These are phyloP conservation scores for Gallinago media DNA, from an alignment of 2,113 vertebrate genomes.

Conservation along the genomic window DNA sequence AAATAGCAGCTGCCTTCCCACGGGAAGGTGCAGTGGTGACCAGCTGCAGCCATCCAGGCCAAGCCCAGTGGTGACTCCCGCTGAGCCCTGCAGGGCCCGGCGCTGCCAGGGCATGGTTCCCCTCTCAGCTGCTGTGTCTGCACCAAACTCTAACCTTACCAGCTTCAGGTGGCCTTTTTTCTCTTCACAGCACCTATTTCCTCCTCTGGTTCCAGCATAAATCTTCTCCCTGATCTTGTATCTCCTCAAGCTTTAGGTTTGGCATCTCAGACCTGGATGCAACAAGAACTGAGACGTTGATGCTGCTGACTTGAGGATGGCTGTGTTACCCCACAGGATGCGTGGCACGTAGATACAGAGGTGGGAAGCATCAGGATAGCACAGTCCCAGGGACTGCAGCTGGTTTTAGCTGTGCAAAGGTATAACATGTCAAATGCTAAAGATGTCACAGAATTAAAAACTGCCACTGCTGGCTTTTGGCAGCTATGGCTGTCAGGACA, in stretches of 20 bases:
- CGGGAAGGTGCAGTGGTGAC: neutral
- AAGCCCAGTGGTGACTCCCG: rapidly evolving
- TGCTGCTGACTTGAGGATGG: neutral
- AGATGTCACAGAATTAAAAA: neutral
- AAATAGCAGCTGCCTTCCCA: neutral
- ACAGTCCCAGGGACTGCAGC: neutral
- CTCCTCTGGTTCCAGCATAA: neutral
- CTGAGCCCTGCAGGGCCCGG: neutral
- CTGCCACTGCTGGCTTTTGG: neutral
- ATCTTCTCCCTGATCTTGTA: neutral
- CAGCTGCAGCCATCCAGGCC: neutral
- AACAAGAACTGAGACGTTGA: neutral
- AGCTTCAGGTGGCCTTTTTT: neutral
- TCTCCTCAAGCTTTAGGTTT: neutral
- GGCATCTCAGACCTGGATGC: neutral
- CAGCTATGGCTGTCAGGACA: neutral
- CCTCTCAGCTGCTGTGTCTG: neutral
- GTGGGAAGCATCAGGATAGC: neutral
- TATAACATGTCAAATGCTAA: neutral
- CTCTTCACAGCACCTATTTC: neutral
- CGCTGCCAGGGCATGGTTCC: rapidly evolving
- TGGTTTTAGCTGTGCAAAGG: neutral
- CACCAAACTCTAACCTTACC: neutral
- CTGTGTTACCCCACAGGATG: neutral
- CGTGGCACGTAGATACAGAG: rapidly evolving